Conservation (phyloP, 2,888 invertebrate genomes). For the Clepsis dumicolana region DNA sequence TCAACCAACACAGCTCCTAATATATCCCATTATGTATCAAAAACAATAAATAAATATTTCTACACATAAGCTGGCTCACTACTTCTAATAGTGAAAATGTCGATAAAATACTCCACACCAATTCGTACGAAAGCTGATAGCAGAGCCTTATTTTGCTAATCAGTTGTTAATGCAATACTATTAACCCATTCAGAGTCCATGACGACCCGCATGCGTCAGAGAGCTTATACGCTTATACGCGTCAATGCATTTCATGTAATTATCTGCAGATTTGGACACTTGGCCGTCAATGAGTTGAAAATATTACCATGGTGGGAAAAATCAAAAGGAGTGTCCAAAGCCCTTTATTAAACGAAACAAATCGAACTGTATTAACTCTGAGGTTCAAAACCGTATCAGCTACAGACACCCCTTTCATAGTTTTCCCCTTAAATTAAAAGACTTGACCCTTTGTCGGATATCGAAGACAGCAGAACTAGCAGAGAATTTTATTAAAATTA, state of each 20-base stretch:
- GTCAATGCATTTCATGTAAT: neutral
- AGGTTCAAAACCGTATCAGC: no score
- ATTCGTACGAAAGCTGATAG: neutral
- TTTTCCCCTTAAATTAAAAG: neutral
- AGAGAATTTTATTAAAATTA: neutral
- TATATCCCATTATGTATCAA: conserved; percentile 45
- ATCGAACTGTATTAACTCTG: no score
- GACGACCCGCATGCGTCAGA: neutral
- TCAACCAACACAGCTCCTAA: conserved; percentile 26
- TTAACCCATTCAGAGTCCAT: neutral
- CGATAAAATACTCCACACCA: neutral
- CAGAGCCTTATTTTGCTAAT: neutral
- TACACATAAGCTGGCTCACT: conserved; percentile 42
- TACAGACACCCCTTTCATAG: neutral
- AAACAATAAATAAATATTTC: conserved; percentile 49
- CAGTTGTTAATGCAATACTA: neutral
- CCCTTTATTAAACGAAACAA: no score
- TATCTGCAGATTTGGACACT: neutral
- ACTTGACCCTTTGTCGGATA: conserved; percentile 30
- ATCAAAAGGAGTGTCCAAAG: neutral
- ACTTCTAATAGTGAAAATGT: conserved; percentile 26
- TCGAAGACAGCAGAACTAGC: conserved; percentile 16
- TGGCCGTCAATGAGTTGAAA: neutral
- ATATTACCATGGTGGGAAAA: neutral
- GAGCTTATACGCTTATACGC: neutral